Conservation (phyloP, 2,888 invertebrate species). For the Bugula neritina region DNA sequence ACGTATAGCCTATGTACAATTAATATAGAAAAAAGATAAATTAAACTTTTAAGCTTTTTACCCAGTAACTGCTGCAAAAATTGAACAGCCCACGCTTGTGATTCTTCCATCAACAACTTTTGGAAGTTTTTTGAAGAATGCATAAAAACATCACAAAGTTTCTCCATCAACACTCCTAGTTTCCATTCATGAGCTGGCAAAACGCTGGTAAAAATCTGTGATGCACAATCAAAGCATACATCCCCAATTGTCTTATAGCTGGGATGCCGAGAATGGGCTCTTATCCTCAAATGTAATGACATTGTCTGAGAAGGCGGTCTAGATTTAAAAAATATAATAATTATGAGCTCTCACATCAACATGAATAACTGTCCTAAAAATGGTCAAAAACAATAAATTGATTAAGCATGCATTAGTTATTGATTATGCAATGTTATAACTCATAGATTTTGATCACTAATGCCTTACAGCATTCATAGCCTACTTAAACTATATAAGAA, state of each 20-base stretch:
- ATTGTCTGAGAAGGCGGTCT: background rate
- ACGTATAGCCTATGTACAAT: no score
- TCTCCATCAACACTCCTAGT: background rate
- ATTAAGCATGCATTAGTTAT: no score
- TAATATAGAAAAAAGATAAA: no score
- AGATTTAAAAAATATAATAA: no score
- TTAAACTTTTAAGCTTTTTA: no score
- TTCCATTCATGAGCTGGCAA: background rate
- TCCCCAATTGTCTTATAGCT: background rate
- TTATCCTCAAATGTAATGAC: background rate
- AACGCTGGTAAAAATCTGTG: background rate
- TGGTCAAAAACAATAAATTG: no score
- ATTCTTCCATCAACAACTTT: background rate
- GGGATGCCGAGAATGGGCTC: background rate
- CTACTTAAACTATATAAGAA: no score
- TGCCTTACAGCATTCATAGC: no score
- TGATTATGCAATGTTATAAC: no score
- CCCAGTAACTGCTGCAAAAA: background rate
- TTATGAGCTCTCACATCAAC: no score
- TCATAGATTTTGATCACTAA: no score
- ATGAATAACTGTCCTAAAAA: no score
- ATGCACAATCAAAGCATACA: conserved; percentile 5
- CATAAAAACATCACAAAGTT: background rate
- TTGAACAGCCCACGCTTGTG: background rate
- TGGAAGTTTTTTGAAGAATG: background rate